phyloP scores from a whole-genome alignment of 2,888 invertebrate species.

The Lithophane ornitopus region DNA sequence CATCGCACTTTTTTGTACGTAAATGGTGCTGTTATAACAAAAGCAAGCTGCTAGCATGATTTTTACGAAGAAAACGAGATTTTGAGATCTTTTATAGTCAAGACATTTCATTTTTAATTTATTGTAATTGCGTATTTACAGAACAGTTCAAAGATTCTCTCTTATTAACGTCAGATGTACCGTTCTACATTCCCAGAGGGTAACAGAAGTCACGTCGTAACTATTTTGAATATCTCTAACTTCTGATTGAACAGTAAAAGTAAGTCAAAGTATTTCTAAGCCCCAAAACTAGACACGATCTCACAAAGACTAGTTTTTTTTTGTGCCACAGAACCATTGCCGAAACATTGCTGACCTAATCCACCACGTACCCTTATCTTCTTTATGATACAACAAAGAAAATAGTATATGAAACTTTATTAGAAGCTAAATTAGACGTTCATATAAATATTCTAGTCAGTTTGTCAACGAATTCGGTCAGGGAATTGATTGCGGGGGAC shows the following conservation, averaged over 20 bases:
- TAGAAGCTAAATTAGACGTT: slow-evolving; percentile 35
- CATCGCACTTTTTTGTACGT: background rate
- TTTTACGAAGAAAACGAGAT: background rate
- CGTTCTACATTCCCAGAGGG: background rate
- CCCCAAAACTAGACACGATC: background rate
- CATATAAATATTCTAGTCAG: slow-evolving; percentile 62
- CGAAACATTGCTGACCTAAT: slow-evolving; percentile 12
- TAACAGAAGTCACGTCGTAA: too few species aligned
- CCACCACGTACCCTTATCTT: slow-evolving; percentile 28
- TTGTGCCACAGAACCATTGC: background rate
- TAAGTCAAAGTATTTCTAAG: background rate
- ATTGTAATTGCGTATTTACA: background rate
- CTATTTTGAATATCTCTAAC: background rate
- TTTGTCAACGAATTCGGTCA: slow-evolving; percentile 46
- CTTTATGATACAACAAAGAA: slow-evolving; percentile 48
- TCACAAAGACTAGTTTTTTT: slow-evolving; percentile 3
- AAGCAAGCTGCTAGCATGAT: background rate
- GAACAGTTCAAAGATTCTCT: background rate
- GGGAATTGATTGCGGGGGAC: slow-evolving; percentile 58
- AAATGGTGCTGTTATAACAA: background rate
- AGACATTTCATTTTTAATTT: background rate
- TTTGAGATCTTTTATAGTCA: background rate
- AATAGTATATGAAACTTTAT: slow-evolving; percentile 46
- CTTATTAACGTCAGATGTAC: background rate
- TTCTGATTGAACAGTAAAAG: background rate